Evolutionary conservation across 2,888 invertebrate species (phyloP), one percentile per base, ranked within the genome.

Genomic region (Acanthosepion lycidas): DNA sequence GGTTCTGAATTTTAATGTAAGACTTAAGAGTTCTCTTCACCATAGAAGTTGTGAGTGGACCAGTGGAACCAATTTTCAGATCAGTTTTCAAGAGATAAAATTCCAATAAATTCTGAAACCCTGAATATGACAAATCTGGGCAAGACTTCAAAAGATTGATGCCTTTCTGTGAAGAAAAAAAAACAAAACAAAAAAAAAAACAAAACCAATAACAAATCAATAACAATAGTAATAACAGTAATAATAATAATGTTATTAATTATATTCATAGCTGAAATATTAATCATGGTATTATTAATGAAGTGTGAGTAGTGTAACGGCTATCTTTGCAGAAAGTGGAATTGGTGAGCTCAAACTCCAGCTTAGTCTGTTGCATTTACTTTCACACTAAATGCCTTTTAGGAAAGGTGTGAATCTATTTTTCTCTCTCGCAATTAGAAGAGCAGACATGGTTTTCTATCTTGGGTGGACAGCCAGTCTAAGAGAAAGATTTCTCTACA

Each of bases 1-100:
- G 95, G 20, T 95, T 95, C 94, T 97, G 97, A 12, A 96, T 96
- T 64, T 96, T 95, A 42, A 97, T 95, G 95, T 97, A 97, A 94
- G 96, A 95, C 51, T 95, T 95, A 93, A 97, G 95, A 33, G 96
- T 96, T 92, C 95, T 95, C 95, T 96, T 95, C 1, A 96, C 96
- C 59, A 92, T 91, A 92, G 95, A 94, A 59, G 96, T 95, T 15
- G 95, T 95, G 23, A 96, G 96, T 33, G 96, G 95, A 8, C 95
- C 96, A 48, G 95, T 95, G 59, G 95, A 95, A 49, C 96, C 95
- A 91, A 96, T 96, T 95, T 96, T 96, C 55, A 97, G 96, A 95
- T 97, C 97, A 28, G 96, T 96, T 94, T 95, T 95, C 93, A 96
- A 95, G 49, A 96, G 95, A n/a, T 96, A 94, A 94, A 96, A 96